Percentiles rank a stretch among this genome's conserved stretches.
Conservation (phyloP, 2,888 invertebrate genomes). For the Pegoplata infirma region DNA sequence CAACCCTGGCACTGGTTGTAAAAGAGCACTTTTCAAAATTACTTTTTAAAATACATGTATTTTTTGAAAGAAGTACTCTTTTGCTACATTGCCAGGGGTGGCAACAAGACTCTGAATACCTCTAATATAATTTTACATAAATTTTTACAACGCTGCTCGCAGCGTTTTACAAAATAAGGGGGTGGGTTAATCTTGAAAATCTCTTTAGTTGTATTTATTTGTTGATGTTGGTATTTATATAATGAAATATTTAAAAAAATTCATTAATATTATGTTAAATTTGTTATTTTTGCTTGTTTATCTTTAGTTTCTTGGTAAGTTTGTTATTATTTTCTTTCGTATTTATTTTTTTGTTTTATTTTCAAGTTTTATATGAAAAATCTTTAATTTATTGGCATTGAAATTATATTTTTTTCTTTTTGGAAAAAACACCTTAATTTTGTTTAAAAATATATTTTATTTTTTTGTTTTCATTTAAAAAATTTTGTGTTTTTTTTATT, state of each 20-base stretch:
- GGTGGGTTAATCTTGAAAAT: too few species aligned
- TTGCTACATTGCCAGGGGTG: too few species aligned
- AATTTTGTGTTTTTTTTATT: constrained; percentile 11
- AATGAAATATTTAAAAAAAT: constrained; percentile 18
- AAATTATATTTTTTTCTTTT: constrained; percentile 19
- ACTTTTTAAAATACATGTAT: too few species aligned
- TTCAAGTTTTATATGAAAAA: constrained; percentile 42
- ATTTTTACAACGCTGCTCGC: too few species aligned
- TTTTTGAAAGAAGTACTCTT: too few species aligned
- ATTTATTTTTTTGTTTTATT: constrained; percentile 18
- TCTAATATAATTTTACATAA: too few species aligned
- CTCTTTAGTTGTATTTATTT: constrained; percentile 19
- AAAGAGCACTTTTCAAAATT: too few species aligned
- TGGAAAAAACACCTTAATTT: neutral
- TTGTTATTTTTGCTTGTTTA: constrained; percentile 39
- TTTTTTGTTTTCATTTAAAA: constrained; percentile 12
- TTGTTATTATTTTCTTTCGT: neutral
- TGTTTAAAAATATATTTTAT: constrained; percentile 29
- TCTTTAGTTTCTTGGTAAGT: constrained; percentile 11
- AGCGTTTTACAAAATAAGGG: too few species aligned
- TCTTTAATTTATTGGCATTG: constrained; percentile 34
- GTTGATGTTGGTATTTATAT: constrained; percentile 21
- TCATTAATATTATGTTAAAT: constrained; percentile 25
- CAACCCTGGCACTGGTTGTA: too few species aligned
- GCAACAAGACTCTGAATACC: too few species aligned